phyloP scores from a whole-genome alignment of 2,888 invertebrate genomes.

The Ischnus inquisitorius region DNA sequence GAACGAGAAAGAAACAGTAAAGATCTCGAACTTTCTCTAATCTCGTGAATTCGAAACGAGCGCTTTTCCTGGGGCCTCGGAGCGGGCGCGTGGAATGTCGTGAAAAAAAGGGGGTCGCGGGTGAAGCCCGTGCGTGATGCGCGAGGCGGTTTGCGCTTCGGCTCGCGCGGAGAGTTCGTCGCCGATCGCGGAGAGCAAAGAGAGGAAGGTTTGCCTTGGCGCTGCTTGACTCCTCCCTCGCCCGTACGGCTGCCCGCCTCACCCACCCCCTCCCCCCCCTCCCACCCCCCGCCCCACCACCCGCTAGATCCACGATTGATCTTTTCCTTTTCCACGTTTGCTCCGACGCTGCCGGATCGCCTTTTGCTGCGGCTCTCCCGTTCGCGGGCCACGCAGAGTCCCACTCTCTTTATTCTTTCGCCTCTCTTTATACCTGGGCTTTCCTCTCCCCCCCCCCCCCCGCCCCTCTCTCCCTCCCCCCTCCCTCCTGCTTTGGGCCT shows the following conservation, averaged over 20 bases:
- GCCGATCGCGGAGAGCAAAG: constrained; percentile 70
- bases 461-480: neutral
- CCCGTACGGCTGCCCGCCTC: constrained; percentile 70
- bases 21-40: too few relatives aligned
- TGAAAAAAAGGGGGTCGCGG: too few relatives aligned
- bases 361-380: neutral
- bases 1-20: too few relatives aligned
- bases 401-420: constrained; percentile 11
- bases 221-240: constrained; percentile 81
- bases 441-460: neutral
- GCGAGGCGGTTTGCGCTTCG: too few relatives aligned
- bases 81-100: too few relatives aligned
- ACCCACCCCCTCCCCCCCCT: too few relatives aligned
- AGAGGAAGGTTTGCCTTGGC: constrained; percentile 78
- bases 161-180: constrained; percentile 25
- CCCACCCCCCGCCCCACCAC: too few relatives aligned
- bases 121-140: too few relatives aligned
- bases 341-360: constrained; percentile 28
- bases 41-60: too few relatives aligned
- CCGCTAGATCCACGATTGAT: constrained; percentile 71
- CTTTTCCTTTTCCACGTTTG: constrained; percentile 45
- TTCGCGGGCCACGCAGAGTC: neutral
- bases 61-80: too few relatives aligned
- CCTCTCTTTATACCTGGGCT: neutral
- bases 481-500: constrained; percentile 4